phyloP scores from a whole-genome alignment of 2,113 vertebrate genomes.

The Trematomus loennbergii region DNA sequence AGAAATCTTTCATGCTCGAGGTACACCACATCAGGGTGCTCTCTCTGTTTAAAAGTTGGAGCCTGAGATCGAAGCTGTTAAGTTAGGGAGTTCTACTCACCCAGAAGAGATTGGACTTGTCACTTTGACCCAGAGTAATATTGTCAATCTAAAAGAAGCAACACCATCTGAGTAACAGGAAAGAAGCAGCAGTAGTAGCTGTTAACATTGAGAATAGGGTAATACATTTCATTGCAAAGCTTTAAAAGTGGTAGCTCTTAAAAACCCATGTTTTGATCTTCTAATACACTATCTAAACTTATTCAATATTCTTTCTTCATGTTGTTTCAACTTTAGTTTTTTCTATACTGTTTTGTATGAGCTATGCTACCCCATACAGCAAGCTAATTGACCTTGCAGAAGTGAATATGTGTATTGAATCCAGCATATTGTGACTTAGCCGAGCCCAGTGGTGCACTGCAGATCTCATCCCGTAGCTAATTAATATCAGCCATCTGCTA shows the following conservation, averaged over 20 bases:
- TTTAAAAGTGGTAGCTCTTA: not conserved
- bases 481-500: conserved; percentile 76
- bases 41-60: not conserved
- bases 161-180: not conserved
- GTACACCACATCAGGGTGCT: conserved; percentile 2
- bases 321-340: not conserved
- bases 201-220: not conserved
- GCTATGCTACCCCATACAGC: not conserved
- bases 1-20: conserved; percentile 20
- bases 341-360: not conserved
- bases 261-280: not conserved
- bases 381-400: conserved; percentile 67
- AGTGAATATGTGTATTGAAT: conserved; percentile 49
- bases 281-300: not conserved
- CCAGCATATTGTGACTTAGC: conserved; percentile 65
- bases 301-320: not conserved
- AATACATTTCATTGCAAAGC: no score
- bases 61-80: conserved; percentile 23
- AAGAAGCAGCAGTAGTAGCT: not conserved
- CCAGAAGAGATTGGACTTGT: conserved; percentile 20
- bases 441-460: conserved; percentile 58
- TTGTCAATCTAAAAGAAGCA: not conserved
- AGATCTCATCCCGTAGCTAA: conserved; percentile 60
- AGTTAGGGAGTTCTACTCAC: conserved; percentile 4
- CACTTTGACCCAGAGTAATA: conserved; percentile 34